Evolutionary conservation across 2,113 vertebrate species (phyloP), one percentile per base, ranked within the genome.

Genomic region (Rhadina sibilatrix): DNA sequence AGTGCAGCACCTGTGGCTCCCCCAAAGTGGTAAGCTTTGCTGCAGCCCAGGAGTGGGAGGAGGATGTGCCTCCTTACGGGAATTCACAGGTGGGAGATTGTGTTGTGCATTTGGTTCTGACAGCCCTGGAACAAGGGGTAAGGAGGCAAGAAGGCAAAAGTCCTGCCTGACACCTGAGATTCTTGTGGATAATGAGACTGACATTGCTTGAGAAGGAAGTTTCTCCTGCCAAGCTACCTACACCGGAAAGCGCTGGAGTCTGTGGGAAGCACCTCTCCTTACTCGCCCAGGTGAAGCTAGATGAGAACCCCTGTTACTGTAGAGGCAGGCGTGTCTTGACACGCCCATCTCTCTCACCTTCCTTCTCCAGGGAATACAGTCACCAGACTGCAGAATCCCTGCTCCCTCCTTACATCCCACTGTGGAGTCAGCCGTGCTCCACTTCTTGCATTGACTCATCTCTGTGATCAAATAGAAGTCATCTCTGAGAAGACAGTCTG

Each of bases 391-490:
- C 83, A 59, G 16, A 27, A 38, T 88, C 12, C 12, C 54, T 72
- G 25, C 27, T 89, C 33, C 42, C 16, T 64, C 30, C 42, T 46
- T 85, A 22, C 7, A 1, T 63, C 42, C 35, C 59, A 10, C 44
- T 52, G 7, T 37, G 44, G n/a, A 78, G 30, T 65, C 72, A 80
- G 71, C 38, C 63, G 5, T 1, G 15, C 66, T 93, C n/a, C 23
- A 22, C 11, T 93, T 83, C 66, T 76, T 2, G 0, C 33, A 70
- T 31, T 8, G 5, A 49, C n/a, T 88, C 38, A 80, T 83, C 77
- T 82, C 56, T 50, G 59, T 93, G 95, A 97, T 97, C 94, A 94
- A 94, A 97, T n/a, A 74, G 54, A 86, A 90, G 66, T 88, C 75
- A 88, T 54, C 46, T 90, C 25, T 22, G 74, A 42, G 71, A 95